Evolutionary conservation across 2,797 vertebrate species (phyloP).

Genomic region (Falco peregrinus): DNA sequence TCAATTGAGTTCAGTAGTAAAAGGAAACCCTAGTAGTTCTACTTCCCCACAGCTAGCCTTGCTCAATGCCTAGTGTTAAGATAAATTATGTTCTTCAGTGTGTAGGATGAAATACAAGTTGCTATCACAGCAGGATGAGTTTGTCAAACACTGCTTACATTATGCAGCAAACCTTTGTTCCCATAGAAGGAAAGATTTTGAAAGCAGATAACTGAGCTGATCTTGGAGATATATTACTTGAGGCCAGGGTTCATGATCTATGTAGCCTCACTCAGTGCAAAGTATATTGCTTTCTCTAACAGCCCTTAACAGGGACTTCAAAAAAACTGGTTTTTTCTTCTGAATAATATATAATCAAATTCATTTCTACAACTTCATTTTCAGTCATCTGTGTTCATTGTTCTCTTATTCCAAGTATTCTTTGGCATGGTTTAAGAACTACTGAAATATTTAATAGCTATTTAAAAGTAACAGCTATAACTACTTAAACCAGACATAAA

Average conservation of each 20-base stretch:
- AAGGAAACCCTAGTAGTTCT: slow-evolving; percentile 12
- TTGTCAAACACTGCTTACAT: neutral
- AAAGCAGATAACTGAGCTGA: neutral
- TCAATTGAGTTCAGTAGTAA: neutral
- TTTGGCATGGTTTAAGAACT: slow-evolving; percentile 67
- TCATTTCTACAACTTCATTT: slow-evolving; percentile 66
- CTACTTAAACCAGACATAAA: slow-evolving; percentile 33
- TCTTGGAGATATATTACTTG: neutral
- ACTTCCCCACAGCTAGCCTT: slow-evolving; percentile 13
- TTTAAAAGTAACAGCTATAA: slow-evolving; percentile 42
- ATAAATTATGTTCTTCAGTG: slow-evolving; percentile 28
- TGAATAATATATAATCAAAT: slow-evolving; percentile 60
- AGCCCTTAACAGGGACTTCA: neutral
- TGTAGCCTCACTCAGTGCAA: neutral
- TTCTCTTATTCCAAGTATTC: slow-evolving; percentile 75
- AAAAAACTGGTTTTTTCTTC: slow-evolving; percentile 56
- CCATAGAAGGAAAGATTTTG: neutral
- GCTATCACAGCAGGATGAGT: slow-evolving; percentile 2
- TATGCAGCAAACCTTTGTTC: neutral
- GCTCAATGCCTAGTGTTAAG: slow-evolving; percentile 5
- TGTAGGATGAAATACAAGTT: slow-evolving; percentile 30
- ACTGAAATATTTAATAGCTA: slow-evolving; percentile 60
- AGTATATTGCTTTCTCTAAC: slow-evolving; percentile 27
- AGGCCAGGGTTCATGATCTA: neutral
- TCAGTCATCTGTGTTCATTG: slow-evolving; percentile 66